Conservation (phyloP, 2,888 invertebrate genomes). For the Andricus quercusramuli region DNA sequence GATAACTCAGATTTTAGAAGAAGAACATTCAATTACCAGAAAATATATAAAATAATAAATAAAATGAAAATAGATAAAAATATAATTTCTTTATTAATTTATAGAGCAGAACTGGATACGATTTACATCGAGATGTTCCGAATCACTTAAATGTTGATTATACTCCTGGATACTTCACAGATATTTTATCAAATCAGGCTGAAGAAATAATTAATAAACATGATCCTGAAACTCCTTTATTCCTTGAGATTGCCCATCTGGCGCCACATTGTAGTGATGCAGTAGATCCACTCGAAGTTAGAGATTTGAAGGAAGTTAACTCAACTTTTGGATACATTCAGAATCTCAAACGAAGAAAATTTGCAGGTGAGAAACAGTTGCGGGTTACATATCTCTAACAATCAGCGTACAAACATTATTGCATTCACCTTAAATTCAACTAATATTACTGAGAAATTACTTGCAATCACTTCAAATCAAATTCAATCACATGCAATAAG, state of each 20-base stretch:
- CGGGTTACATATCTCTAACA: background rate
- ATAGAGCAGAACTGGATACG: constrained; percentile 72
- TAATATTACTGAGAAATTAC: no score
- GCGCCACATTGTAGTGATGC: constrained; percentile 89
- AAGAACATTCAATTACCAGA: no score
- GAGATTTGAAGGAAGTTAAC: constrained; percentile 82
- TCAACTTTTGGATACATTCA: constrained; percentile 85
- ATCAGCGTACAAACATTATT: no score
- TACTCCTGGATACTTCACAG: constrained; percentile 84
- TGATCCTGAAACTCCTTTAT: constrained; percentile 83
- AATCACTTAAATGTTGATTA: constrained; percentile 74
- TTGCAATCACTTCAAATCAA: no score
- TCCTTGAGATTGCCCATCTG: constrained; percentile 88
- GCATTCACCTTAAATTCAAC: no score
- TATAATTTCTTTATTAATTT: background rate
- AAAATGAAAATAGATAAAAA: background rate
- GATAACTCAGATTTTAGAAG: no score
- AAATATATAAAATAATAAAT: no score
- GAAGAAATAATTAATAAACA: constrained; percentile 83
- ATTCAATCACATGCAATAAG: no score
- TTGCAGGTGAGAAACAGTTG: constrained; percentile 82
- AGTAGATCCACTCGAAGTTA: constrained; percentile 86
- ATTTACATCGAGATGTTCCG: constrained; percentile 76
- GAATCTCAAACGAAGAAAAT: constrained; percentile 84
- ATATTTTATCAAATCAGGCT: constrained; percentile 85